Evolutionary conservation across 1,140 invertebrate species (phyloP).

Genomic region (Xylocopa sonorina): DNA sequence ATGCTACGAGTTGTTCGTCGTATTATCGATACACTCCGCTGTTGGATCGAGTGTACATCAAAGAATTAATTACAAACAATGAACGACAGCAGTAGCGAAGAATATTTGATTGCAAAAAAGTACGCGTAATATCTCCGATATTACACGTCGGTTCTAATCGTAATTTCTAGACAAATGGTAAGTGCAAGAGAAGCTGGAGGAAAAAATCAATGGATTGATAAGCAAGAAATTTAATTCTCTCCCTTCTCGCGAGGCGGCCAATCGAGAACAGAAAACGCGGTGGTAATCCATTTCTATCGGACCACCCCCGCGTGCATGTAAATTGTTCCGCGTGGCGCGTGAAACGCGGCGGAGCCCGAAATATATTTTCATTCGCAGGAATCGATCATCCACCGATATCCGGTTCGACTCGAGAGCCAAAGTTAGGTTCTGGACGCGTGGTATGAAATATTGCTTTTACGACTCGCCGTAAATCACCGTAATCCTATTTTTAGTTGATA

Average conservation of each 20-base stretch:
- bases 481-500: constrained; percentile 48
- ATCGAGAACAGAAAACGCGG: background rate
- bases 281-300: background rate
- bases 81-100: too few relatives aligned
- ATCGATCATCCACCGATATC: constrained; percentile 28
- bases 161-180: too few relatives aligned
- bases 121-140: too few relatives aligned
- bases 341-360: background rate
- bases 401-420: background rate
- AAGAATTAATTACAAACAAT: too few relatives aligned
- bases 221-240: background rate
- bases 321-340: background rate
- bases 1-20: too few relatives aligned
- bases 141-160: too few relatives aligned
- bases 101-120: too few relatives aligned
- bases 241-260: background rate
- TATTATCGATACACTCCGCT: too few relatives aligned
- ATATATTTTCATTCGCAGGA: constrained; percentile 1
- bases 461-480: constrained; percentile 36
- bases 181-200: too few relatives aligned
- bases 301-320: constrained; percentile 8
- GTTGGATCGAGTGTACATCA: too few relatives aligned
- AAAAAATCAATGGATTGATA: too few relatives aligned
- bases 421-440: background rate
- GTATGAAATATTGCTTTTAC: constrained; percentile 33